A percentile compares a stretch with the other conserved stretches of the same genome.
phyloP scores from a whole-genome alignment of 2,797 vertebrate genomes.

The Novumbra hubbsi region DNA sequence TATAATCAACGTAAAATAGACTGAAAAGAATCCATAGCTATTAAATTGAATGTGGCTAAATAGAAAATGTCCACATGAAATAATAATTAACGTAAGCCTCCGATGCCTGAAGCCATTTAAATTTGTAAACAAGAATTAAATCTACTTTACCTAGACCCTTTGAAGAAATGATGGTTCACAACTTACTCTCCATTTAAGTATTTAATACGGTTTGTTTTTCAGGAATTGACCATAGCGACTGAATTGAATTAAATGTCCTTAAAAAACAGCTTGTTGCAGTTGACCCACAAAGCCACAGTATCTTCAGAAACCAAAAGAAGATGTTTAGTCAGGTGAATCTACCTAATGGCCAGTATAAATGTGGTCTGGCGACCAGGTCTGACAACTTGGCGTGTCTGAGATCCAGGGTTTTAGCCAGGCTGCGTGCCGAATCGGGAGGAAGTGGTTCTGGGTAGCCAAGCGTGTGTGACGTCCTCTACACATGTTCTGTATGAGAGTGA shows the following conservation, averaged over 20 bases:
- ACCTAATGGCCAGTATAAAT: no score
- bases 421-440: no score
- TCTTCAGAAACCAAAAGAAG: no score
- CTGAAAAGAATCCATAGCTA: conserved; percentile 8
- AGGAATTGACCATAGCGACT: no score
- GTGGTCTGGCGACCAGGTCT: no score
- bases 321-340: no score
- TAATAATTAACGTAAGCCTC: conserved; percentile 12
- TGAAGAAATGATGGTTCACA: neutral
- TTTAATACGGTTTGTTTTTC: no score
- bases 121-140: conserved; percentile 8
- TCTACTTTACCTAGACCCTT: neutral
- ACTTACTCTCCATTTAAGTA: neutral
- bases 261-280: no score
- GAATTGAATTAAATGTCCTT: no score
- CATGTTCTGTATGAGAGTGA: neutral
- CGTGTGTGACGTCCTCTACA: no score
- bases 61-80: conserved; percentile 16
- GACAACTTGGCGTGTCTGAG: neutral
- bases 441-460: no score
- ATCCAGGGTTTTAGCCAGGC: neutral
- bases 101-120: conserved; percentile 10
- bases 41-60: conserved; percentile 5
- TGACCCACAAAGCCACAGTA: no score
- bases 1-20: conserved; percentile 27